These are phyloP conservation scores for Drosophila phalerata DNA, from an alignment of 2,888 invertebrate genomes.

Conservation along the genomic window DNA sequence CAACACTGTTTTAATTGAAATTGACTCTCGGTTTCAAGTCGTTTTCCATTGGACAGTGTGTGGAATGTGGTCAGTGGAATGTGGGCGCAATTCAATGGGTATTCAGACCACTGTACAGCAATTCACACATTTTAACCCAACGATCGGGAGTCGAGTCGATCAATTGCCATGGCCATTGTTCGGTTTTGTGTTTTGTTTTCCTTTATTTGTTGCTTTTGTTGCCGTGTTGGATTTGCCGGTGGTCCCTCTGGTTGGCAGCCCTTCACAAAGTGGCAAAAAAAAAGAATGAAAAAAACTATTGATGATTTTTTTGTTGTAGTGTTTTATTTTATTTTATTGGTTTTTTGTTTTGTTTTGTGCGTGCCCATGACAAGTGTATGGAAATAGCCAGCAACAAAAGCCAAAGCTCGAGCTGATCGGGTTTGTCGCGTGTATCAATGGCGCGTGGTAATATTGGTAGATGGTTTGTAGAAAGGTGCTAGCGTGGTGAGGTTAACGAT, in stretches of 20 bases:
- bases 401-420: slow-evolving; percentile 33
- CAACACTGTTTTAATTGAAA: not conserved
- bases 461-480: slow-evolving; percentile 1
- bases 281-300: slow-evolving; percentile 18
- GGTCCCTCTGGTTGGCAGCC: slow-evolving; percentile 48
- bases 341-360: not conserved
- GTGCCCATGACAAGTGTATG: slow-evolving; percentile 66
- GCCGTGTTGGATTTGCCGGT: slow-evolving; percentile 29
- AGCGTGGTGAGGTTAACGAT: too few relatives aligned
- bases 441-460: slow-evolving; percentile 39
- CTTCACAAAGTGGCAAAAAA: slow-evolving; percentile 45
- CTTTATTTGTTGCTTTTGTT: slow-evolving; percentile 20
- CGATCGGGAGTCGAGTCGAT: slow-evolving; percentile 34
- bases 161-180: slow-evolving; percentile 58
- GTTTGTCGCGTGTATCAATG: slow-evolving; percentile 56
- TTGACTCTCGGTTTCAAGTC: not conserved
- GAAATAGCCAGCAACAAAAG: slow-evolving; percentile 53
- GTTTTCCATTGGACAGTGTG: too few relatives aligned
- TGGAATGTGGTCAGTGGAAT: not conserved
- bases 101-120: slow-evolving; percentile 43
- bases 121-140: slow-evolving; percentile 46
- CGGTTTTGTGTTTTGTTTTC: not conserved
- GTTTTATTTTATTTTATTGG: not conserved
- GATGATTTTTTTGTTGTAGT: slow-evolving; percentile 16
- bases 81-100: not conserved